phyloP scores from a whole-genome alignment of 2,113 vertebrate genomes.

The Solea solea region DNA sequence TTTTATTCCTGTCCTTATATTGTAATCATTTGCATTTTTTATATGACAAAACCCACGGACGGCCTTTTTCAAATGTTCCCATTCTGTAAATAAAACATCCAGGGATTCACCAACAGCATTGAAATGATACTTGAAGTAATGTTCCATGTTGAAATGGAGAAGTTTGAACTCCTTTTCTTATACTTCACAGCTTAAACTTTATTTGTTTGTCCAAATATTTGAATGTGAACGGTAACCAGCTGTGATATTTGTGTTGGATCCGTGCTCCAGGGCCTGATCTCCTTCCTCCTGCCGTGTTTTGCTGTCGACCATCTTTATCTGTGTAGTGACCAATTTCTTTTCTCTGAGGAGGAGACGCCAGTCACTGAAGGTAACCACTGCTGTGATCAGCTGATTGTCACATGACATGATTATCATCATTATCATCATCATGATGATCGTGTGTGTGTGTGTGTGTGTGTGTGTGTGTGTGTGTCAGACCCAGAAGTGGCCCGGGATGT shows the following conservation, averaged over 20 bases:
- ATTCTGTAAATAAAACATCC: no score
- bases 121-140: no score
- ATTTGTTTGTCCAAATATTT: no score
- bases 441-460: neutral
- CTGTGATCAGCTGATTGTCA: neutral
- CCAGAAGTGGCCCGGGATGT: constrained; percentile 87
- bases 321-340: constrained; percentile 86
- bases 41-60: no score
- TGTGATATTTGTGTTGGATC: neutral
- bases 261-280: constrained; percentile 86
- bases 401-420: no score
- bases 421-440: neutral
- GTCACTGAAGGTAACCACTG: constrained; percentile 85
- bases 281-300: constrained; percentile 91
- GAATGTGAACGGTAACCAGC: neutral
- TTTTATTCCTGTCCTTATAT: no score
- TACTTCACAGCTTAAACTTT: no score
- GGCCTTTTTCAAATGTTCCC: no score
- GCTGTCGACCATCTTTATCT: constrained; percentile 94
- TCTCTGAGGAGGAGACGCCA: constrained; percentile 88
- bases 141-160: no score
- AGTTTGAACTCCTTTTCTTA: no score
- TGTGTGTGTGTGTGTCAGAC: constrained; percentile 73
- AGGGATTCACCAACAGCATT: no score
- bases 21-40: no score